Conservation (phyloP, 1,140 invertebrate species). For the Nixonia krombeini region DNA sequence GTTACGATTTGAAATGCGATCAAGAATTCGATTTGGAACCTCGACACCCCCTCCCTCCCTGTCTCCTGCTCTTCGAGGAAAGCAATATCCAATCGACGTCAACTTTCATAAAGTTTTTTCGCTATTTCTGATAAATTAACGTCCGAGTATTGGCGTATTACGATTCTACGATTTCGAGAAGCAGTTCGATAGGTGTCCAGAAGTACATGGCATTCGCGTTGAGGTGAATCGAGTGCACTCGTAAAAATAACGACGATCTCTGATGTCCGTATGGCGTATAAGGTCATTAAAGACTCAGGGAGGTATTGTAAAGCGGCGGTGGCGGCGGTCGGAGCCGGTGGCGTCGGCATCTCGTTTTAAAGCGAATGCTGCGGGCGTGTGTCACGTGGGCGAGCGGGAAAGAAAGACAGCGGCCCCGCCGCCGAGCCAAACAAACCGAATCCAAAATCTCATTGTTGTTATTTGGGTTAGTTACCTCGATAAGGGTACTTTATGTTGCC, state of each 20-base stretch:
- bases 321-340: too few relatives aligned
- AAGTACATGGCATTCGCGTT: too few relatives aligned
- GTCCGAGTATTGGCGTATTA: too few relatives aligned
- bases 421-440: constrained; percentile 41
- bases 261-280: constrained; percentile 38
- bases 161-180: too few relatives aligned
- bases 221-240: constrained; percentile 31
- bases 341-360: constrained; percentile 56
- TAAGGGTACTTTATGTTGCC: constrained; percentile 54
- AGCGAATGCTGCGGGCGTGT: constrained; percentile 48
- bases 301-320: constrained; percentile 41
- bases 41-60: too few relatives aligned
- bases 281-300: constrained; percentile 59
- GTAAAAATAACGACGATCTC: constrained; percentile 62
- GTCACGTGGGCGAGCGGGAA: constrained; percentile 32
- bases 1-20: too few relatives aligned
- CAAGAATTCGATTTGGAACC: too few relatives aligned
- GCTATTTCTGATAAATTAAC: too few relatives aligned
- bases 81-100: too few relatives aligned
- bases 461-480: constrained; percentile 48
- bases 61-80: too few relatives aligned
- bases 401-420: constrained; percentile 12
- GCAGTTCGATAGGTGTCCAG: too few relatives aligned
- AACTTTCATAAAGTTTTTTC: too few relatives aligned
- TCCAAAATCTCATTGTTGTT: constrained; percentile 54